Evolutionary conservation across 2,113 vertebrate species (phyloP), one percentile per base, ranked within the genome.

Genomic region (Mola mola): DNA sequence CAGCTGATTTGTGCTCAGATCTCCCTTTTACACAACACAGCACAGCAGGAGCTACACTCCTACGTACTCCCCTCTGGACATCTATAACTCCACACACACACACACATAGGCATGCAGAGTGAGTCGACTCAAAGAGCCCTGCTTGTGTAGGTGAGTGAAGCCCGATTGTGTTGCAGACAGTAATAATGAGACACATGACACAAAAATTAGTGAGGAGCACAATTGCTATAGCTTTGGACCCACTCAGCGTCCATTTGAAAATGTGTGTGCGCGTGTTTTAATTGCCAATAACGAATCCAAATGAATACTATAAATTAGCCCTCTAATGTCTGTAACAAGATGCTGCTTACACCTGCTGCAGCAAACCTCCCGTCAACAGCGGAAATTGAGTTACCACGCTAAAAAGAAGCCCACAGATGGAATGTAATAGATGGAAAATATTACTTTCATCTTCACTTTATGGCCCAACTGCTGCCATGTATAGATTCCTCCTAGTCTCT

Each of bases 251-350:
- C 19, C 10, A 21, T n/a, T 8, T 49, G 24, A 59, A 8, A 19
- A 8, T 24, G 17, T 60, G 36, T 41, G 34, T 72, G 48, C 52
- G 53, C 58, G 51, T 38, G 52, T 62, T 37, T 50, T 50, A 47
- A 43, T 53, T 42, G 41, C 38, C 57, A 38, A 26, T 85, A 80
- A 82, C 71, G 42, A 48, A 52, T 29, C 40, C 40, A 58, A 81
- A 84, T 79, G 59, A 81, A 75, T 79, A 50, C 64, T 36, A 75
- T 80, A 66, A 83, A 85, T 82, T 48, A 72, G 36, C 48, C 36
- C 33, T 41, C 31, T 52, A 49, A 59, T 53, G 46, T 47, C 21
- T 71, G 52, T 64, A 34, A 34, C 48, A 55, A 9, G 11, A 38
- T 5, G 47, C 20, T 31, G 11, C 58, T 22, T 8, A 36, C 70